These are phyloP conservation scores for Drosophila azteca DNA, from an alignment of 1,140 invertebrate species.

Conservation along the genomic window DNA sequence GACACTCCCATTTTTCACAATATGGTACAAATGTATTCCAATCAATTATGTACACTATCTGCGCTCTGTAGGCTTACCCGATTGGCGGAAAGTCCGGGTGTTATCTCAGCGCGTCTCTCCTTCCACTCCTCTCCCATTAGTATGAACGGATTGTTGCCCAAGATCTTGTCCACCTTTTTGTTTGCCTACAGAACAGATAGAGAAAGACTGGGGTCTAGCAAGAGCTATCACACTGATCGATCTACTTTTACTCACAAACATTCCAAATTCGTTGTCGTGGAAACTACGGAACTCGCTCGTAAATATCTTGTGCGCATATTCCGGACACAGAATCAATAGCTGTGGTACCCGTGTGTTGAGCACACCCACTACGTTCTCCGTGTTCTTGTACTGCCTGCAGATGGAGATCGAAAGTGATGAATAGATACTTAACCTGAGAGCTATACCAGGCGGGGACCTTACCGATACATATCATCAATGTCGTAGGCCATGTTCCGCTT, in stretches of 20 bases:
- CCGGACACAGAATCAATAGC: conserved; percentile 84
- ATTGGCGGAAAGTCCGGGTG: conserved; percentile 85
- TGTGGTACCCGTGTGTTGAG: conserved; percentile 55
- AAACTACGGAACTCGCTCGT: conserved; percentile 84
- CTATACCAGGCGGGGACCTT: not conserved
- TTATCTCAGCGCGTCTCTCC: conserved; percentile 84
- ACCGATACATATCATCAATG: conserved; percentile 59
- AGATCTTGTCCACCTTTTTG: conserved; percentile 77
- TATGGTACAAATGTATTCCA: no score
- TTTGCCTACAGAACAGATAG: conserved; percentile 43
- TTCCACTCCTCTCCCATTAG: conserved; percentile 85
- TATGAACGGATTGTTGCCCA: conserved; percentile 83
- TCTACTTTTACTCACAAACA: conserved; percentile 30
- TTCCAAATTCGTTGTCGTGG: conserved; percentile 62
- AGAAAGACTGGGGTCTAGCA: not conserved
- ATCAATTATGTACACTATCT: no score
- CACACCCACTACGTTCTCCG: conserved; percentile 57
- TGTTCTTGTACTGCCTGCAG: conserved; percentile 46
- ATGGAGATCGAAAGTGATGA: not conserved
- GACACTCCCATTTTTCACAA: no score
- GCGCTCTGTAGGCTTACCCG: conserved; percentile 44
- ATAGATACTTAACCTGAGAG: not conserved
- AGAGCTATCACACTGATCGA: not conserved
- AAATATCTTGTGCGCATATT: conserved; percentile 84
- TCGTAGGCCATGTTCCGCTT: conserved; percentile 60